A percentile compares a stretch with the other conserved stretches of the same genome.
These are phyloP conservation scores for Orgyia antiqua DNA, from an alignment of 2,888 invertebrate species.

Conservation along the genomic window DNA sequence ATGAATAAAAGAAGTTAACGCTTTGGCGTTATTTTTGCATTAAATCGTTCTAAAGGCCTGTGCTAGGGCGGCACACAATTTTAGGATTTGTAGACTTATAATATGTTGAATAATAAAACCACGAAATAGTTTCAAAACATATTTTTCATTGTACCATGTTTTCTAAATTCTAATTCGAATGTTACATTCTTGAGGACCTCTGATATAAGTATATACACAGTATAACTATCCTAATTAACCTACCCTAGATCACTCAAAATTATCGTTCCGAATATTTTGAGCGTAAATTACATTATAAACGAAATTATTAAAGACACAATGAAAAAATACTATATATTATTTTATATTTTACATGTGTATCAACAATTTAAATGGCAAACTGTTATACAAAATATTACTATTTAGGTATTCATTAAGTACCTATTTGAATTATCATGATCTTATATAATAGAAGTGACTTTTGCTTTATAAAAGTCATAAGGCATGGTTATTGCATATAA, in stretches of 20 bases:
- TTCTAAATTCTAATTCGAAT: conserved; percentile 26
- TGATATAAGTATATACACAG: conserved; percentile 26
- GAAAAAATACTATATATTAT: conserved; percentile 26
- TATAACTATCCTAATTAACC: conserved; percentile 17
- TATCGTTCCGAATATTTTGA: conserved; percentile 13
- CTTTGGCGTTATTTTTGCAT: too few species aligned
- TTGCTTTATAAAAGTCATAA: conserved; percentile 16
- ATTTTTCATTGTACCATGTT: conserved; percentile 39
- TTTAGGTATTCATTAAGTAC: conserved; percentile 22
- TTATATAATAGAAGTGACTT: conserved; percentile 2
- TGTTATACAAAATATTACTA: conserved; percentile 13
- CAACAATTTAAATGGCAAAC: conserved; percentile 16
- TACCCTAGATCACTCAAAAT: conserved; percentile 12
- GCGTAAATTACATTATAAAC: conserved; percentile 14
- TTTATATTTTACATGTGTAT: conserved; percentile 16
- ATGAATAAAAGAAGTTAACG: too few species aligned
- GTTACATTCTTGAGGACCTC: conserved; percentile 19
- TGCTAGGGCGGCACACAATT: too few species aligned
- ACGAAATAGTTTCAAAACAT: conserved; percentile 25
- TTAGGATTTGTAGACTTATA: too few species aligned
- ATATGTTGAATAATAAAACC: too few species aligned
- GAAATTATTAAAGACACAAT: conserved; percentile 17
- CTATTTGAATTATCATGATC: conserved; percentile 8
- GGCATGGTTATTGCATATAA: conserved; percentile 20
- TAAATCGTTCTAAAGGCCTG: too few species aligned